Conservation (phyloP, 2,797 vertebrate species). For the Hephaestus fuliginosus region DNA sequence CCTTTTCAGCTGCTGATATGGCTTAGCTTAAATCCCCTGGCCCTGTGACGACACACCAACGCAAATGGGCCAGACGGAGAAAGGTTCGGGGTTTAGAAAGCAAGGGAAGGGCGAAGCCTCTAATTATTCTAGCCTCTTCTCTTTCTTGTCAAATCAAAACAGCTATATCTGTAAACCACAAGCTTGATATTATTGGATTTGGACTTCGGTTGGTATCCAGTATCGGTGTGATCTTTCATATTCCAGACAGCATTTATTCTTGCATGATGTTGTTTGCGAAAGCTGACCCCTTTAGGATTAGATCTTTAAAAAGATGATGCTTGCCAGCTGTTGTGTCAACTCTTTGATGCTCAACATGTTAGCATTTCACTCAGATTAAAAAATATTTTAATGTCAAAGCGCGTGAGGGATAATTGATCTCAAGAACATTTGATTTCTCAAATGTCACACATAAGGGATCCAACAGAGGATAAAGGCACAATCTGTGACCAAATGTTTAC, state of each 20-base stretch:
- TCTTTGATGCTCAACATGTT: slow-evolving; percentile 36
- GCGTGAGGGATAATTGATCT: background rate
- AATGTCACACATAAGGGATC: slow-evolving; percentile 1
- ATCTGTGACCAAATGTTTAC: background rate
- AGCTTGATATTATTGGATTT: slow-evolving; percentile 11
- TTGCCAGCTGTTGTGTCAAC: slow-evolving; percentile 16
- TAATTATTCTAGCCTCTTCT: slow-evolving; percentile 47
- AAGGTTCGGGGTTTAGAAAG: slow-evolving; percentile 61
- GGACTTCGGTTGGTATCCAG: background rate
- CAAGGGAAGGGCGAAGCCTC: slow-evolving; percentile 39
- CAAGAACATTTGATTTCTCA: slow-evolving; percentile 2
- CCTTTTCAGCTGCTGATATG: slow-evolving; percentile 68
- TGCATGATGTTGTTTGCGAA: slow-evolving; percentile 14
- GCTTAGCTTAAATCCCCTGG: slow-evolving; percentile 73
- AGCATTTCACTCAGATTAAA: slow-evolving; percentile 25
- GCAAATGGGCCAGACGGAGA: slow-evolving; percentile 59
- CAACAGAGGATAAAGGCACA: background rate
- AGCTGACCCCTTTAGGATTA: slow-evolving; percentile 42
- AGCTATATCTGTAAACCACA: slow-evolving; percentile 15
- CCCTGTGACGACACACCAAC: slow-evolving; percentile 64
- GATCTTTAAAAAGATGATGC: slow-evolving; percentile 19
- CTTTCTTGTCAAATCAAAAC: slow-evolving; percentile 39
- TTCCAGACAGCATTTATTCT: background rate
- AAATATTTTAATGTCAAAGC: background rate
- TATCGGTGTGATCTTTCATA: slow-evolving; percentile 8